phyloP scores from a whole-genome alignment of 2,888 invertebrate genomes.

The Spatulosminthurus flaviceps region DNA sequence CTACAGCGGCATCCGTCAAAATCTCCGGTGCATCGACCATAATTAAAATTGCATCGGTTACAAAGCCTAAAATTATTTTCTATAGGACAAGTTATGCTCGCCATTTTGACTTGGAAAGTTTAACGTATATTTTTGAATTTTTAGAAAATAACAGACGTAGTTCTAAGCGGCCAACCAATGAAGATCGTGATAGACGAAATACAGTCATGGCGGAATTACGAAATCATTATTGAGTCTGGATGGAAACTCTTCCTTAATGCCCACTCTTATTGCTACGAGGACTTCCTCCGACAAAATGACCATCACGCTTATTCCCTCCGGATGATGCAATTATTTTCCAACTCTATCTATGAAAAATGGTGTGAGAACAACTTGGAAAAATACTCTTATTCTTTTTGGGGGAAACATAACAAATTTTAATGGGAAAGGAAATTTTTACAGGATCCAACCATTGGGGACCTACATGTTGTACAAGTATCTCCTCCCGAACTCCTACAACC shows the following conservation, averaged over 20 bases:
- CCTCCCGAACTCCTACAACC: constrained; percentile 49
- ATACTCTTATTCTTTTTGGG: not conserved
- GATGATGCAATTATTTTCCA: constrained; percentile 55
- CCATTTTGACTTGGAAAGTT: not conserved
- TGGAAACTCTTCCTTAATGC: constrained; percentile 60
- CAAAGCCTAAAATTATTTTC: too few relatives aligned
- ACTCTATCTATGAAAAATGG: constrained; percentile 60
- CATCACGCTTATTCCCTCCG: constrained; percentile 56
- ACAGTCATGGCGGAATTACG: constrained; percentile 49
- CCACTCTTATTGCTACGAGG: constrained; percentile 56
- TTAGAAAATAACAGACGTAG: not conserved
- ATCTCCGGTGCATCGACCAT: too few relatives aligned
- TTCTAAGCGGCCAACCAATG: not conserved
- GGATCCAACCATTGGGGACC: constrained; percentile 52
- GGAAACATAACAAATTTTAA: not conserved
- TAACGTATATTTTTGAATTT: not conserved
- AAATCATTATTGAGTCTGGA: constrained; percentile 55
- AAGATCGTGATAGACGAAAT: constrained; percentile 41
- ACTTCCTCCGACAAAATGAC: constrained; percentile 54
- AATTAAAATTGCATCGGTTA: too few relatives aligned
- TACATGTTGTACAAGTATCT: constrained; percentile 53
- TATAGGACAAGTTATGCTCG: too few relatives aligned
- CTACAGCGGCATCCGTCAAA: too few relatives aligned
- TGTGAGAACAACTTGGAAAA: not conserved
- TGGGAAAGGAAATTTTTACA: not conserved